Base-by-base conservation (phyloP, 2,797 vertebrate species). In the Pangasius sanitwongsei region DNA sequence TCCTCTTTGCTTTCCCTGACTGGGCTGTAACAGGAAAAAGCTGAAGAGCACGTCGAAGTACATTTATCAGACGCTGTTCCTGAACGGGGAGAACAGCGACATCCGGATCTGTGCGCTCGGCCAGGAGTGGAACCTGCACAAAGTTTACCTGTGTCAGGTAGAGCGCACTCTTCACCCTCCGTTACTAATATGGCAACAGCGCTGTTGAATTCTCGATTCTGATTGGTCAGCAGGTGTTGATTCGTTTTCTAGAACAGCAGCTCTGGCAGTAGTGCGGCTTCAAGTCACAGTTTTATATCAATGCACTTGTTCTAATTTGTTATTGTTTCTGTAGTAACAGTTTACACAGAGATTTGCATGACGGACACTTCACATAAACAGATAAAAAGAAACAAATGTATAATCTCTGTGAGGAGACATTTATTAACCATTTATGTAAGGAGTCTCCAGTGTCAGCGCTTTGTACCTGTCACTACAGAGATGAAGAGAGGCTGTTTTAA, bases 51-150 rank as follows among this genome's bases (percentile, higher is more conserved):
- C 98, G 0, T 99, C 98, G 0, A 97, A 97, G 70, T 99, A 99
- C 90, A 99, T 99, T 94, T 99, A 99, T 93, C 98, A 99, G 93
- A 99, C 98, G 0, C 95, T 99, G 86, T 99, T 99, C 93, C 91
- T 99, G 90, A 99, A 99, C 74, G 98, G 98, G 3, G 98, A 99
- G 93, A 99, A 99, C 94, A 99, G 99, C 31, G 99, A 99, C 89
- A 96, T 99, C 92, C 96, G 97, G 57, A 99, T 99, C 80, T 97
- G 97, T 90, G 98, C 98, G 9, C 95, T 99, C 92, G 98, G 98
- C 87, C 97, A 99, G 93, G 97, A 98, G 86, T 99, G 99, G 99
- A 98, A 97, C 92, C 96, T 99, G 89, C 99, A 99, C 93, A 99
- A 99, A 94, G 96, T 99, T 8, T 99, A 99, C 91, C 95, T 99